Evolutionary conservation across 1,140 invertebrate genomes (phyloP).

Genomic region (Anagrus nilaparvatae): DNA sequence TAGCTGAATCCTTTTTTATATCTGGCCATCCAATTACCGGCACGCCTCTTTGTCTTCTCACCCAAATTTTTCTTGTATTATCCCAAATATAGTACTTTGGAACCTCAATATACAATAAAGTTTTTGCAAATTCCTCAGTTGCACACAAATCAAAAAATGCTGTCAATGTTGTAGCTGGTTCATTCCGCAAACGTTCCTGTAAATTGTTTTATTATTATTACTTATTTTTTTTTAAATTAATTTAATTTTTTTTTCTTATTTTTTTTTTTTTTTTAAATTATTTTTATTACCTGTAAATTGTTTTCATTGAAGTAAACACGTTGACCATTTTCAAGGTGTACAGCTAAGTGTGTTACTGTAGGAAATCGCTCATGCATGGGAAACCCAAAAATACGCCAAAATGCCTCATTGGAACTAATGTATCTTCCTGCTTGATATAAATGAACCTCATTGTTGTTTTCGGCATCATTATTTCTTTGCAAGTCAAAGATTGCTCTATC

Average conservation of each 20-base stretch:
- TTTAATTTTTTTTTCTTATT: no score
- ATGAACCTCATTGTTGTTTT: slow-evolving; percentile 21
- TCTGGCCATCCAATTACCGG: neutral
- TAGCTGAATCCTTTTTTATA: no score
- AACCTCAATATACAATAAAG: neutral
- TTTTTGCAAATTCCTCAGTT: neutral
- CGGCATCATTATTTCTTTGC: no score
- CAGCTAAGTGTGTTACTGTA: slow-evolving; percentile 32
- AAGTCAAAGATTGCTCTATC: slow-evolving; percentile 25
- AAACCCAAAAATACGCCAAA: slow-evolving; percentile 38
- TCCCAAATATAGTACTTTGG: neutral
- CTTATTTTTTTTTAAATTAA: no score
- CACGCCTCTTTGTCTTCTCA: neutral
- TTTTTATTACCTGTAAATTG: slow-evolving; percentile 14
- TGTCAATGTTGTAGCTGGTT: slow-evolving; percentile 25
- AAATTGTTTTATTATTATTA: no score
- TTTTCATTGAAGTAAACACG: slow-evolving; percentile 27
- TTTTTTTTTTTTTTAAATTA: no score
- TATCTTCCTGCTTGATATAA: slow-evolving; percentile 33
- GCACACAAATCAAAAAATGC: slow-evolving; percentile 28
- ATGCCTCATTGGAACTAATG: slow-evolving; percentile 35
- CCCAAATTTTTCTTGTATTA: neutral
- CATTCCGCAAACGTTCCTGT: no score
- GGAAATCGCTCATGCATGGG: slow-evolving; percentile 34
- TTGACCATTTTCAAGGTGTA: slow-evolving; percentile 36